Percentiles rank a stretch among this genome's conserved stretches.
phyloP scores from a whole-genome alignment of 2,113 vertebrate species.

The Egretta garzetta region DNA sequence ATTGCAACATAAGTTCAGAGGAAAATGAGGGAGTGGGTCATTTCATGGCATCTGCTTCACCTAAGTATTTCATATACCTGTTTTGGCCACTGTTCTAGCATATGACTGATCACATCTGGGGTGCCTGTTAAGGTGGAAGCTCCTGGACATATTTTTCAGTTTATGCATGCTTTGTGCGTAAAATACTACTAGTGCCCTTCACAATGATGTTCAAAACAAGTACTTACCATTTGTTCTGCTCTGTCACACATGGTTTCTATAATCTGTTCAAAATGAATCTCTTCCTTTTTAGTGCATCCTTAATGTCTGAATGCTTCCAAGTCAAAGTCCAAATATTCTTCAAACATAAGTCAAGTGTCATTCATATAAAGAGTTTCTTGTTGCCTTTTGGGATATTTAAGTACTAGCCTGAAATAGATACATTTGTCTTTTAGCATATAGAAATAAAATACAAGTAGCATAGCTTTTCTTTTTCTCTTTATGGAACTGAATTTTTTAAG shows the following conservation, averaged over 20 bases:
- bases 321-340: slow-evolving; percentile 32
- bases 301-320: slow-evolving; percentile 4
- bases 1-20: not conserved
- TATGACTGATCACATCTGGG: not conserved
- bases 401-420: not conserved
- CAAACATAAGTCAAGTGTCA: slow-evolving; percentile 22
- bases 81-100: not conserved
- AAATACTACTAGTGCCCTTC: not conserved
- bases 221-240: not conserved
- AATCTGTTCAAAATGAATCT: not conserved
- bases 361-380: not conserved
- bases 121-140: not conserved
- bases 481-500: not conserved
- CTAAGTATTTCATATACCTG: not conserved
- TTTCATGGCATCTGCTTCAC: not conserved
- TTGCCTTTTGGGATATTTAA: not conserved
- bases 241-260: not conserved
- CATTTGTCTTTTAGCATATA: not conserved
- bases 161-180: not conserved
- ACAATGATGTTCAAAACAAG: not conserved
- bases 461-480: not conserved
- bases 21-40: not conserved
- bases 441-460: not conserved
- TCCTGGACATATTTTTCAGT: not conserved
- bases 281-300: not conserved